Percentiles rank a stretch among this genome's conserved stretches.
Conservation (phyloP, 1,140 invertebrate species). For the Amyelois transitella region DNA sequence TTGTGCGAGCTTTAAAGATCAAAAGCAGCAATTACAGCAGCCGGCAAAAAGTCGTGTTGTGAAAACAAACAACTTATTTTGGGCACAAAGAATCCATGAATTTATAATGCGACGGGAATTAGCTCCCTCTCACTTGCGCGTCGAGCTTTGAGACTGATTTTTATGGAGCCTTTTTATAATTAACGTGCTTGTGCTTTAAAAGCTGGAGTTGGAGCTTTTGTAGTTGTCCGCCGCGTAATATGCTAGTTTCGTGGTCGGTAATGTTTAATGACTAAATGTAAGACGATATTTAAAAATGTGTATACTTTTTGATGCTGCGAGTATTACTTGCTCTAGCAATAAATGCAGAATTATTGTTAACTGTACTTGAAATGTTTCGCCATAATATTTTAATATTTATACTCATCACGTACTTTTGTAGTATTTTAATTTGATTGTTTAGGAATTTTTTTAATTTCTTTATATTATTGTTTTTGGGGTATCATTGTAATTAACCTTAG, state of each 20-base stretch:
- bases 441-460: no score
- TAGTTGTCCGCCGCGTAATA: neutral
- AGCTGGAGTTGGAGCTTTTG: neutral
- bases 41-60: conserved; percentile 33
- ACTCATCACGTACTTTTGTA: no score
- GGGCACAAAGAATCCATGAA: conserved; percentile 60
- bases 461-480: no score
- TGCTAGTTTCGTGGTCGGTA: neutral
- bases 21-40: conserved; percentile 34
- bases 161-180: neutral
- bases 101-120: conserved; percentile 60
- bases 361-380: no score
- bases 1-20: conserved; percentile 12
- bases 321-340: no score
- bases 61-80: conserved; percentile 54
- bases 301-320: no score
- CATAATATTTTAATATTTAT: no score
- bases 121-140: conserved; percentile 26
- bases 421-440: no score
- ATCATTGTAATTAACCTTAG: no score
- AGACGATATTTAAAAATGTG: neutral
- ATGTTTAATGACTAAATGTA: neutral
- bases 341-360: no score
- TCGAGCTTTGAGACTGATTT: neutral
- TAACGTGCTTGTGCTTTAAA: neutral